phyloP scores from a whole-genome alignment of 1,140 invertebrate species.

The Melanaphis sacchari region DNA sequence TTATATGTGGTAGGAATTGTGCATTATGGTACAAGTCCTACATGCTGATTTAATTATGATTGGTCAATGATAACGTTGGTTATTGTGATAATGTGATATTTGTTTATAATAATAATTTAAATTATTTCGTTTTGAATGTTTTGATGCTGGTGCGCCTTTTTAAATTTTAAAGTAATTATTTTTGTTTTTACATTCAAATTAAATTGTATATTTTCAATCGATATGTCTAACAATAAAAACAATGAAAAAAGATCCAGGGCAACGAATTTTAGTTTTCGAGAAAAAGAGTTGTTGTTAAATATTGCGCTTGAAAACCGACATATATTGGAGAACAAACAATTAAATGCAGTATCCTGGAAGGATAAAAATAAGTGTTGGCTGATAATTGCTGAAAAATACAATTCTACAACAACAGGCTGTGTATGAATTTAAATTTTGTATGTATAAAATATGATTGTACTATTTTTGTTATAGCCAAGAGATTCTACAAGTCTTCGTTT shows the following conservation, averaged over 20 bases:
- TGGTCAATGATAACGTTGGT: not conserved
- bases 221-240: not conserved
- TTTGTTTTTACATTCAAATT: too few species aligned
- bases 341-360: not conserved
- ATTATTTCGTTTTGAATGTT: too few species aligned
- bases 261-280: not conserved
- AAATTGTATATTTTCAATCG: not conserved
- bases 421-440: not conserved
- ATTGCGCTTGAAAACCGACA: not conserved
- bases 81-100: not conserved
- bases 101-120: not conserved
- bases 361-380: not conserved
- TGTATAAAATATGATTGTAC: not conserved
- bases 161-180: too few species aligned
- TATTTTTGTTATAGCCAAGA: not conserved
- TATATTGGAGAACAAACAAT: not conserved
- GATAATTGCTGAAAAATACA: not conserved
- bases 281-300: not conserved
- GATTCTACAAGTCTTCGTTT: too few species aligned
- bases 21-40: not conserved
- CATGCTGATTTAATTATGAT: not conserved
- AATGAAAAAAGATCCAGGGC: not conserved
- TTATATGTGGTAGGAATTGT: not conserved
- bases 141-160: not conserved
- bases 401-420: not conserved